These are phyloP conservation scores for Hyperopisus bebe DNA, from an alignment of 2,113 vertebrate species.

Conservation along the genomic window DNA sequence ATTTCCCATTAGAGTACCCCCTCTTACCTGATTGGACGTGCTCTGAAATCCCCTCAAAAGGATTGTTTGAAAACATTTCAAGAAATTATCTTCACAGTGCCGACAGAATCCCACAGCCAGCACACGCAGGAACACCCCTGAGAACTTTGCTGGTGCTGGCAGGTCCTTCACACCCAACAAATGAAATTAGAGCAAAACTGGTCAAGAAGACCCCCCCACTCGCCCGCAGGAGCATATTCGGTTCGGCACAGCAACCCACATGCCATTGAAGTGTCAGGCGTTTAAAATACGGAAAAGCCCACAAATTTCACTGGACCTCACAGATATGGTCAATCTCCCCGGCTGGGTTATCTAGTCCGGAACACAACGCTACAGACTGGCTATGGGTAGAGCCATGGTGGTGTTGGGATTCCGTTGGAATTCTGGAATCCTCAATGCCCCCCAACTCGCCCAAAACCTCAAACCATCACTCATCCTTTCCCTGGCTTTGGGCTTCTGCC, in stretches of 20 bases:
- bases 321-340: not conserved
- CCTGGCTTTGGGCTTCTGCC: not conserved
- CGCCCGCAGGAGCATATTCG: not conserved
- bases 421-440: not conserved
- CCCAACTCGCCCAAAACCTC: not conserved
- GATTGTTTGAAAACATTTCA: not conserved
- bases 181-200: not conserved
- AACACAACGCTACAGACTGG: slow-evolving; percentile 9
- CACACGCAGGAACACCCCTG: not conserved
- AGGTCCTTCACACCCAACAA: not conserved
- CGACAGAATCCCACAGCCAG: not conserved
- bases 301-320: not conserved
- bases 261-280: not conserved
- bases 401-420: not conserved
- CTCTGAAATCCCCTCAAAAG: not conserved
- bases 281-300: not conserved
- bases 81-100: not conserved
- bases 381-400: not conserved
- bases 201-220: not conserved
- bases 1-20: not conserved
- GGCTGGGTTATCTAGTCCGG: slow-evolving; percentile 11
- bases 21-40: not conserved
- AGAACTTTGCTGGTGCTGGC: not conserved
- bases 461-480: slow-evolving; percentile 14
- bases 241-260: not conserved